A percentile compares a stretch with the other conserved stretches of the same genome.
Evolutionary conservation across 2,797 vertebrate species (phyloP).

Genomic region (Euphonia xanthogaster): DNA sequence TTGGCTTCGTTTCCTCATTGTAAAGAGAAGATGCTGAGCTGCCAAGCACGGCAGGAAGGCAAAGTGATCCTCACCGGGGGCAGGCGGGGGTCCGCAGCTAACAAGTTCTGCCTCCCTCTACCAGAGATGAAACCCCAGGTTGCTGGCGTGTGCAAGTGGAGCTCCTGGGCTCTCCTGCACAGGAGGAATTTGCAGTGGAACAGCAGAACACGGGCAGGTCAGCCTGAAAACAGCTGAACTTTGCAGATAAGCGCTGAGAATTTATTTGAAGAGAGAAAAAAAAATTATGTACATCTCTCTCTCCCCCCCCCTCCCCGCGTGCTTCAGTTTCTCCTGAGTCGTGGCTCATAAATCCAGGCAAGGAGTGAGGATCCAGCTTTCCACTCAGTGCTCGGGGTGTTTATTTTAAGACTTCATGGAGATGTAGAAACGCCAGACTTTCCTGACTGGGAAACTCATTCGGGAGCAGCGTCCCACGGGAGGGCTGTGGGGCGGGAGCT

Average conservation of each 20-base stretch:
- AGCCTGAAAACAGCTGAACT: constrained; percentile 58
- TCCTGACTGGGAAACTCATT: background rate
- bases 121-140: background rate
- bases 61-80: background rate
- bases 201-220: background rate
- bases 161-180: background rate
- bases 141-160: background rate
- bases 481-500: background rate
- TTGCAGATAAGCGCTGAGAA: constrained; percentile 44
- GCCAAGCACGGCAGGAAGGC: background rate
- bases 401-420: background rate
- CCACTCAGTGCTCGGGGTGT: background rate
- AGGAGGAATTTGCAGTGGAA: background rate
- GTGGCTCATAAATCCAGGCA: background rate
- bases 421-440: background rate
- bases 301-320: too few relatives aligned
- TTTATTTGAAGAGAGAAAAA: background rate
- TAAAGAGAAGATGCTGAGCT: background rate
- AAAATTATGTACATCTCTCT: background rate
- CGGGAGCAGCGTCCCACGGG: rapidly evolving
- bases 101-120: background rate
- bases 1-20: background rate
- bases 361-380: background rate
- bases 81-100: background rate
- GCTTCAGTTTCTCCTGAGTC: background rate